A percentile compares a stretch with the other conserved stretches of the same genome.
phyloP scores from a whole-genome alignment of 2,888 invertebrate species.

The Diarsia brunnea region DNA sequence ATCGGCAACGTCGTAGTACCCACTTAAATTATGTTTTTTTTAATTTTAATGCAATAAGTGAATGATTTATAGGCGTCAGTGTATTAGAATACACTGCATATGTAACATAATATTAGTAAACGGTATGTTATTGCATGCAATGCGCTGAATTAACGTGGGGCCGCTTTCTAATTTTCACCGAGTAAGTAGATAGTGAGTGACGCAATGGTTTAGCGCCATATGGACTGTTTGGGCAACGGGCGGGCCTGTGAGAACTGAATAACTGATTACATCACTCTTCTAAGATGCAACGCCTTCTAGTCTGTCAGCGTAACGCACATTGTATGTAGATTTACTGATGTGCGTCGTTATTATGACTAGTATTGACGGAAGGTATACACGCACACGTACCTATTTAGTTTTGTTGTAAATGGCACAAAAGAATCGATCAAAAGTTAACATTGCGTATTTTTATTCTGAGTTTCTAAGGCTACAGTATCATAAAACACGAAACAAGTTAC shows the following conservation, averaged over 20 bases:
- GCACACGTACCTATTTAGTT: conserved; percentile 9
- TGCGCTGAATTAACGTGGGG: conserved; percentile 73
- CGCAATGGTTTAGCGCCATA: conserved; percentile 77
- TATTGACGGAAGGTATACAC: conserved; percentile 21
- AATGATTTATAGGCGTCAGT: background rate
- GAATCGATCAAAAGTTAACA: background rate
- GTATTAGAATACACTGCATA: conserved; percentile 13
- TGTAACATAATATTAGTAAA: conserved; percentile 63
- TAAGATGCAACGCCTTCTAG: conserved; percentile 56
- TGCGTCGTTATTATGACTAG: conserved; percentile 22
- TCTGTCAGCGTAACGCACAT: conserved; percentile 34
- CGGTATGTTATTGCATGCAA: conserved; percentile 70
- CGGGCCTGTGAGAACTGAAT: conserved; percentile 74
- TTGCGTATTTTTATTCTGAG: background rate
- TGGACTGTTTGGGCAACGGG: conserved; percentile 74
- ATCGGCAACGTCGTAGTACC: background rate
- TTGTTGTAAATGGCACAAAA: background rate
- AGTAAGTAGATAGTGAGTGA: conserved; percentile 74
- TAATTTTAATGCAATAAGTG: background rate
- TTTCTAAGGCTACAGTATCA: background rate
- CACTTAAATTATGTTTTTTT: background rate
- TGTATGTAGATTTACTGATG: conserved; percentile 42
- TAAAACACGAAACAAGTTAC: conserved; percentile 1
- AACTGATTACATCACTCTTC: conserved; percentile 75
- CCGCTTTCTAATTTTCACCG: conserved; percentile 86